A percentile compares a stretch with the other conserved stretches of the same genome.
These are phyloP conservation scores for Eueides isabella DNA, from an alignment of 1,140 invertebrate genomes.

Conservation along the genomic window DNA sequence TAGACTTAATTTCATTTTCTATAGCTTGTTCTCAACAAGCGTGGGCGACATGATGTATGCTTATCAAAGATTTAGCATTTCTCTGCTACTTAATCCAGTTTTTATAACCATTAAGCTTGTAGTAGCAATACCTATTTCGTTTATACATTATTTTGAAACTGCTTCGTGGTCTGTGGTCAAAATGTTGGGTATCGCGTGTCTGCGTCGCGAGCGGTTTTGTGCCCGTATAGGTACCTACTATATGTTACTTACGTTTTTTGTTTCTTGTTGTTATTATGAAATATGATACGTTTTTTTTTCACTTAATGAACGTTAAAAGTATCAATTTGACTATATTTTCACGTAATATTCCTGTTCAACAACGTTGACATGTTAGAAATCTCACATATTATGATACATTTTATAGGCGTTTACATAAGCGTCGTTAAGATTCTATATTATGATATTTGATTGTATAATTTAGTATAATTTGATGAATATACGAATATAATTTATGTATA, in stretches of 20 bases:
- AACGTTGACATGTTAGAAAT: background rate
- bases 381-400: background rate
- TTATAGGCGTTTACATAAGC: background rate
- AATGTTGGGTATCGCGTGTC: conserved; percentile 36
- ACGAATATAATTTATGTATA: too few relatives aligned
- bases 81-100: conserved; percentile 78
- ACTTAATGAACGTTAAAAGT: background rate
- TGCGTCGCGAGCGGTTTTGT: conserved; percentile 31
- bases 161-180: conserved; percentile 50
- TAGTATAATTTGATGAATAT: background rate
- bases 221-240: conserved; percentile 5
- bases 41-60: conserved; percentile 51
- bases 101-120: conserved; percentile 73
- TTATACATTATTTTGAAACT: conserved; percentile 56
- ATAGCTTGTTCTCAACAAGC: background rate
- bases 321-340: conserved; percentile 10
- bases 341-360: background rate
- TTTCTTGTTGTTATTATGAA: conserved; percentile 13
- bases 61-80: conserved; percentile 76
- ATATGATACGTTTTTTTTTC: background rate
- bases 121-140: conserved; percentile 62
- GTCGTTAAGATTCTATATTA: background rate
- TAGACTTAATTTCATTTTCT: background rate
- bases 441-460: background rate
- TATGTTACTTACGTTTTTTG: conserved; percentile 3